These are phyloP conservation scores for Aphaenogaster floridana DNA, from an alignment of 1,140 invertebrate genomes.

Conservation along the genomic window DNA sequence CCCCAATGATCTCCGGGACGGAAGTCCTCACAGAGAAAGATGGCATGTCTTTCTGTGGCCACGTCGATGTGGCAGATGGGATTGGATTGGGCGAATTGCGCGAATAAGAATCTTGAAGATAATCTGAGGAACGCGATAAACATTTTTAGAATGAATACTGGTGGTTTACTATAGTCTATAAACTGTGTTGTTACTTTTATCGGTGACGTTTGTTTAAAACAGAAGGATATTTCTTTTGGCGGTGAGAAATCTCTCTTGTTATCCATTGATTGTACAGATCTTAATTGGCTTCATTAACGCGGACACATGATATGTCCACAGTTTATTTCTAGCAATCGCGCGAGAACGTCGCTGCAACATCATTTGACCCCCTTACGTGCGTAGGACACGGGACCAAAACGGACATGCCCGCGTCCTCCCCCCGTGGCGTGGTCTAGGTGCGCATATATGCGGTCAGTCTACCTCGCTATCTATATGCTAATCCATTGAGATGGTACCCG, in stretches of 20 bases:
- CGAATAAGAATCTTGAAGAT: constrained; percentile 16
- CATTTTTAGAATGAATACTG: not conserved
- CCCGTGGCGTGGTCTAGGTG: constrained; percentile 78
- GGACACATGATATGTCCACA: constrained; percentile 13
- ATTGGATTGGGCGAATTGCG: constrained; percentile 12
- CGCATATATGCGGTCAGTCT: constrained; percentile 83
- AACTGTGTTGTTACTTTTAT: not conserved
- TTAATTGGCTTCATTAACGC: constrained; percentile 55
- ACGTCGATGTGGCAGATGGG: constrained; percentile 48
- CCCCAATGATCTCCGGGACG: constrained; percentile 56
- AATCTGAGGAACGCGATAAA: not conserved
- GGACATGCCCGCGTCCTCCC: constrained; percentile 75
- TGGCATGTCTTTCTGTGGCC: constrained; percentile 32
- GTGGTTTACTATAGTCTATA: not conserved
- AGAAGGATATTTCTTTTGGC: not conserved
- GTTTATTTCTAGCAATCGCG: constrained; percentile 70
- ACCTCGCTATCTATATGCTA: constrained; percentile 87
- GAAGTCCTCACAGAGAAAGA: constrained; percentile 50
- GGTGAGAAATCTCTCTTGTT: not conserved
- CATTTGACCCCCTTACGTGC: constrained; percentile 72
- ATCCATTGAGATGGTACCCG: constrained; percentile 87
- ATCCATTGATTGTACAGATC: constrained; percentile 14
- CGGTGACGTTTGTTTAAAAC: not conserved
- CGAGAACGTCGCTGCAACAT: constrained; percentile 69
- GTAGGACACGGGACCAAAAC: constrained; percentile 79